Conservation (phyloP, 1,140 invertebrate species). For the Panagrolaimus sp. region DNA sequence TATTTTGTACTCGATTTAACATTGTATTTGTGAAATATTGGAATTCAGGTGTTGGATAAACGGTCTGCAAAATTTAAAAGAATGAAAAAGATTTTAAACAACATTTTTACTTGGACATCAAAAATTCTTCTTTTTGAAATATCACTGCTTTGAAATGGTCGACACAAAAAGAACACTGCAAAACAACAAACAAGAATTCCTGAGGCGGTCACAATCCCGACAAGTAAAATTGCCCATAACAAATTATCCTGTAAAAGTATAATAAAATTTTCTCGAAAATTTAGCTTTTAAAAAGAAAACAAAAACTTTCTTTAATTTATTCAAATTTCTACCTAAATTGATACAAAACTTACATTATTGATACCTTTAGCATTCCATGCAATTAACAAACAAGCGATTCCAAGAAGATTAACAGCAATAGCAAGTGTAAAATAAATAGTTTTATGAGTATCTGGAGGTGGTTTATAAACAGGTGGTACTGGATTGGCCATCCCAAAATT, state of each 20-base stretch:
- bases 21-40: constrained; percentile 19
- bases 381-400: constrained; percentile 14
- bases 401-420: constrained; percentile 13
- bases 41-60: constrained; percentile 23
- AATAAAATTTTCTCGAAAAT: too few relatives aligned
- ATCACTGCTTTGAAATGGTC: neutral
- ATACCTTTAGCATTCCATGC: constrained; percentile 17
- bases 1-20: constrained; percentile 19
- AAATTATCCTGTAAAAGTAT: constrained; percentile 11
- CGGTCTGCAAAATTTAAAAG: constrained; percentile 11
- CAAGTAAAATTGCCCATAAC: constrained; percentile 15
- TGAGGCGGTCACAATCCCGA: constrained; percentile 8
- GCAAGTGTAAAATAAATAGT: constrained; percentile 17
- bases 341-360: constrained; percentile 19
- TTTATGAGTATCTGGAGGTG: neutral
- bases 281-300: too few relatives aligned
- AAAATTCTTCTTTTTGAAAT: constrained; percentile 5
- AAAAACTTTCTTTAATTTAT: too few relatives aligned
- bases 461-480: neutral
- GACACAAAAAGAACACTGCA: constrained; percentile 12
- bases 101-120: neutral
- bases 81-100: neutral
- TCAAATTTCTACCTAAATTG: neutral
- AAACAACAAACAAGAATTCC: neutral
- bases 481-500: too few relatives aligned